phyloP scores from a whole-genome alignment of 2,888 invertebrate species.

The Melinaea marsaeus region DNA sequence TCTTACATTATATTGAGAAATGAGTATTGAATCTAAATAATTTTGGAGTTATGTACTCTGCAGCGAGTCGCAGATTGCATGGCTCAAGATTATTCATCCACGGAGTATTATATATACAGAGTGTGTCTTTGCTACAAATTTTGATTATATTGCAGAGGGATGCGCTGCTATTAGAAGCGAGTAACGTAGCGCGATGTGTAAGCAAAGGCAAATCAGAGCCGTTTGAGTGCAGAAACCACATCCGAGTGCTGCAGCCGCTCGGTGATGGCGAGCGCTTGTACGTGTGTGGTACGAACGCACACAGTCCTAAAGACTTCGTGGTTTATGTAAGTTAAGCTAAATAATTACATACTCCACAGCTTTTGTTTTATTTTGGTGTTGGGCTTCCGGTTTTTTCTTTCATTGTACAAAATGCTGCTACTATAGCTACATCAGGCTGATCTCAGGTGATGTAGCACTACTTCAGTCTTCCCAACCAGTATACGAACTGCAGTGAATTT shows the following conservation, averaged over 20 bases:
- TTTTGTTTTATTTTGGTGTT: too few species aligned
- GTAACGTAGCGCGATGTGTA: slow-evolving; percentile 79
- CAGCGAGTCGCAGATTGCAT: neutral
- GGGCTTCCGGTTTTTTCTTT: too few species aligned
- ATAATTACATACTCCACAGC: neutral
- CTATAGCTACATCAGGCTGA: too few species aligned
- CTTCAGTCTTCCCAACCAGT: too few species aligned
- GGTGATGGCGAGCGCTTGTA: slow-evolving; percentile 80
- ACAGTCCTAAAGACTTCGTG: slow-evolving; percentile 81
- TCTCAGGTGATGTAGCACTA: too few species aligned
- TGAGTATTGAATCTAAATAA: slow-evolving; percentile 4
- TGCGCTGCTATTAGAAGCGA: slow-evolving; percentile 76
- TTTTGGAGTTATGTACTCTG: slow-evolving; percentile 1
- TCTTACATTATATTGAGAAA: neutral
- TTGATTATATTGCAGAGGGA: slow-evolving; percentile 63
- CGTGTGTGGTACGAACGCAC: slow-evolving; percentile 81
- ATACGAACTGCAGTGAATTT: too few species aligned
- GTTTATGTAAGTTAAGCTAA: slow-evolving; percentile 72
- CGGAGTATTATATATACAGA: slow-evolving; percentile 7
- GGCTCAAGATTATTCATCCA: neutral
- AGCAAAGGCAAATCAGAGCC: slow-evolving; percentile 82
- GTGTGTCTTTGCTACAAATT: slow-evolving; percentile 8
- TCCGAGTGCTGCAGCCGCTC: slow-evolving; percentile 80
- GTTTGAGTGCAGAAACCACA: slow-evolving; percentile 81
- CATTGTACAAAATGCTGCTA: too few species aligned